Evolutionary conservation across 2,888 invertebrate species (phyloP), one percentile per base, ranked within the genome.

Genomic region (Xanthia togata): DNA sequence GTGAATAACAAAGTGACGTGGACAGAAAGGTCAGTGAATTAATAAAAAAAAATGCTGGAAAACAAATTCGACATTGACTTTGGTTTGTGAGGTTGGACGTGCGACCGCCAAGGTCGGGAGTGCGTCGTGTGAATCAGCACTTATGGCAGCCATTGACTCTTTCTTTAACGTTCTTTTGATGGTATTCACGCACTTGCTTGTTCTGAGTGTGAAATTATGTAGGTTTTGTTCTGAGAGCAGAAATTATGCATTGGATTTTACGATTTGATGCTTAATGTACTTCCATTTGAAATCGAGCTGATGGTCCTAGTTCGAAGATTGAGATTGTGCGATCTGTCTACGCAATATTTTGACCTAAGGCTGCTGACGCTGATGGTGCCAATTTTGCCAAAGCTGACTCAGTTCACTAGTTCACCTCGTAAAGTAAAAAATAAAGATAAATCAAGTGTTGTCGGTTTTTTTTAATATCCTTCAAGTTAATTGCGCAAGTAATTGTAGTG

Each of bases 11-110:
- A 62, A 53, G 8, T 57, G 55, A 41, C 74, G 64, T 59, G 69
- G 44, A 53, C 31, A 31, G 70, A 73, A n/a, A 81, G 79, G 71
- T 82, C 82, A 79, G 71, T 63, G 74, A 64, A 64, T 73, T 70
- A 38, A 44, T 70, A 79, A 79, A 71, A 79, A 71, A 85, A 77
- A 75, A 74, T 50, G 53, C 26, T 60, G 38, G 76, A 79, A 83
- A 76, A 81, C 73, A 79, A 69, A 63, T 23, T 75, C 67, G 85
- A 71, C 85, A 84, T 87, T 87, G 87, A 78, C 84, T 80, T 87
- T 78, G 80, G 44, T 26, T 14, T 31, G 53, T 9, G 26, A 78
- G 78, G 77, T 81, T 81, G 65, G 57, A 75, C 76, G 76, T 82
- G 79, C 47, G 50, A 26, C 26, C 60, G 5, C 3, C 70, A 83